Evolutionary conservation across 2,888 invertebrate genomes (phyloP).

Genomic region (Tolmerus cingulatus): DNA sequence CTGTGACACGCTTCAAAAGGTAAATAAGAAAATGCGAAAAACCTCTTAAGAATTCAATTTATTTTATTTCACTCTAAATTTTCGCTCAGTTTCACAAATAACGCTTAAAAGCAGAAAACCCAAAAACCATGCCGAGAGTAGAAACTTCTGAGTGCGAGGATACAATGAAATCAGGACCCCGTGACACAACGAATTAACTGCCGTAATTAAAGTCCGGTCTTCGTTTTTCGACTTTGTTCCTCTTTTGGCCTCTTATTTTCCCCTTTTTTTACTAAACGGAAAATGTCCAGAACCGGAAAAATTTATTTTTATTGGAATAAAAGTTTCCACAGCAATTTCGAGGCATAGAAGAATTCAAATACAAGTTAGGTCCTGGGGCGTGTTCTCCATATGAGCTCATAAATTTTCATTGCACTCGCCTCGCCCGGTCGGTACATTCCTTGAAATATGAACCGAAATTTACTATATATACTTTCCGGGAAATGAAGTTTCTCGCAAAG

Average conservation of each 20-base stretch:
- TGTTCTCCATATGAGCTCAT: conserved; percentile 26
- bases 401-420: conserved; percentile 6
- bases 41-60: conserved; percentile 41
- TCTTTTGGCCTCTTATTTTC: not conserved
- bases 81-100: conserved; percentile 42
- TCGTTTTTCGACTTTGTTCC: conserved; percentile 1
- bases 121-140: conserved; percentile 8
- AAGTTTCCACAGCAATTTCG: conserved; percentile 32
- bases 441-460: conserved; percentile 5
- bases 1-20: conserved; percentile 33
- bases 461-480: not conserved
- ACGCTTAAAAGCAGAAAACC: conserved; percentile 17
- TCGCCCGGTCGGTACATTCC: not conserved
- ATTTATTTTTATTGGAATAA: conserved; percentile 47
- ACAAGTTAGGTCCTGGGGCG: not conserved
- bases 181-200: conserved; percentile 47
- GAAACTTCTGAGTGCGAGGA: conserved; percentile 30
- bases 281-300: conserved; percentile 43
- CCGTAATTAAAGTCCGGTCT: conserved; percentile 42
- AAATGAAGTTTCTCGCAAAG: not conserved
- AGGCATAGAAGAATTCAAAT: not conserved
- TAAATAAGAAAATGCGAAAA: conserved; percentile 32
- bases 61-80: conserved; percentile 41
- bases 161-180: conserved; percentile 44
- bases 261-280: conserved; percentile 17